A percentile compares a stretch with the other conserved stretches of the same genome.
phyloP scores from a whole-genome alignment of 1,140 invertebrate species.

The Schlechtendalia chinensis region DNA sequence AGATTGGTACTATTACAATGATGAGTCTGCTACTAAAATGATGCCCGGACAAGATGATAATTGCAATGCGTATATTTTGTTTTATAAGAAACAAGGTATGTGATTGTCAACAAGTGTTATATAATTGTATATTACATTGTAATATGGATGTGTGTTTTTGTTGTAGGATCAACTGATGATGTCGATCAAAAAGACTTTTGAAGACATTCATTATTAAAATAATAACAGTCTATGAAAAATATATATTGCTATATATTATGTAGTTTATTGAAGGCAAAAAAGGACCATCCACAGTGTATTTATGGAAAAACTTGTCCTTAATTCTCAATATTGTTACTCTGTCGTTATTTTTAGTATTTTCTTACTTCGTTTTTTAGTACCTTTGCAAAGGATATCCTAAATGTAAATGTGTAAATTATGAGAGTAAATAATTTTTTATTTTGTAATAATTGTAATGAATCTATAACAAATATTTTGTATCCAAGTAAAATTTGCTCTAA shows the following conservation, averaged over 20 bases:
- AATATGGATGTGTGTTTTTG: neutral
- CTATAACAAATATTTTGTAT: too few species aligned
- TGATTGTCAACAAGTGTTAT: neutral
- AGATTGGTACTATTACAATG: slow-evolving; percentile 72
- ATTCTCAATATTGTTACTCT: slow-evolving; percentile 25
- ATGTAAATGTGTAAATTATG: neutral
- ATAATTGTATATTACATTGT: neutral
- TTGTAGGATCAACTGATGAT: slow-evolving; percentile 20
- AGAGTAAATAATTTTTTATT: slow-evolving; percentile 8
- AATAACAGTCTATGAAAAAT: neutral
- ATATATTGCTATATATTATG: neutral
- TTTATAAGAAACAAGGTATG: slow-evolving; percentile 65
- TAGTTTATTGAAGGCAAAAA: slow-evolving; percentile 5
- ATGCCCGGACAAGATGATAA: slow-evolving; percentile 66
- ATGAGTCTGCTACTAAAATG: slow-evolving; percentile 63
- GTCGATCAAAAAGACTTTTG: neutral
- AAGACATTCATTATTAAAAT: slow-evolving; percentile 1
- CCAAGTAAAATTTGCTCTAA: too few species aligned
- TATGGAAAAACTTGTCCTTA: neutral
- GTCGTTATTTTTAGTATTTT: slow-evolving; percentile 25
- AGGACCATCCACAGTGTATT: neutral
- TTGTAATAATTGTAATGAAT: neutral
- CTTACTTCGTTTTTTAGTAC: slow-evolving; percentile 30
- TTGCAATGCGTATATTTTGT: slow-evolving; percentile 69
- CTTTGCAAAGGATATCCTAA: neutral